Conservation (phyloP, 2,797 vertebrate genomes). For the Protonibea diacanthus region DNA sequence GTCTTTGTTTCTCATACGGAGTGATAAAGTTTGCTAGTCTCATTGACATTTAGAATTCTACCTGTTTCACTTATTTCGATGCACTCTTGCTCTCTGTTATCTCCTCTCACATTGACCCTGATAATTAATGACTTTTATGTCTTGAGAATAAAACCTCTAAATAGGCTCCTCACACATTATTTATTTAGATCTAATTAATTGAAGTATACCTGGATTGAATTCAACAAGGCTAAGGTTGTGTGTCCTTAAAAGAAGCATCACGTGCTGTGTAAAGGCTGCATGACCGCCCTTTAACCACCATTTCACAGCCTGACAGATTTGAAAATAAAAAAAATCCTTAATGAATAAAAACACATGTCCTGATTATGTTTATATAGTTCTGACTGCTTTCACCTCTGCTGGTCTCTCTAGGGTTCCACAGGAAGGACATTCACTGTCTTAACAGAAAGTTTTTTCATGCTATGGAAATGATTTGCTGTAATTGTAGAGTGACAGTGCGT, state of each 20-base stretch:
- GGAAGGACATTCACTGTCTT: constrained; percentile 16
- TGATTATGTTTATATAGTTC: constrained; percentile 32
- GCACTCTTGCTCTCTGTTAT: constrained; percentile 61
- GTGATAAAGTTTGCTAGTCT: constrained; percentile 43
- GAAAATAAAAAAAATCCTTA: constrained; percentile 27
- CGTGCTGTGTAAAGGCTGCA: constrained; percentile 37
- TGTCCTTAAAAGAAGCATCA: constrained; percentile 42
- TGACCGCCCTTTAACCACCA: constrained; percentile 8
- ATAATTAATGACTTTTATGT: constrained; percentile 87
- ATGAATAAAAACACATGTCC: background rate
- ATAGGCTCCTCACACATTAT: constrained; percentile 82
- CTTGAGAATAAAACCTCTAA: constrained; percentile 84
- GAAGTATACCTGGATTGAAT: constrained; percentile 84
- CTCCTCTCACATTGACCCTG: constrained; percentile 73
- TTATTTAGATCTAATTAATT: constrained; percentile 88
- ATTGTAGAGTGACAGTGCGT: constrained; percentile 27
- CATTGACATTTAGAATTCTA: constrained; percentile 59
- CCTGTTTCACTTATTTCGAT: constrained; percentile 60
- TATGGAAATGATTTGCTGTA: constrained; percentile 35
- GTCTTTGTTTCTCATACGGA: constrained; percentile 25
- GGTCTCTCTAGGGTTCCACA: constrained; percentile 10
- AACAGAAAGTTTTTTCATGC: constrained; percentile 15
- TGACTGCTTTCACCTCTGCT: constrained; percentile 6
- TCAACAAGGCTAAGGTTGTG: constrained; percentile 68
- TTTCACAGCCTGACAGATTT: constrained; percentile 18